These are phyloP conservation scores for Aurelia sp. DNA, from an alignment of 30 jellyfish, hydroid and myxozoan species.

Conservation along the genomic window DNA sequence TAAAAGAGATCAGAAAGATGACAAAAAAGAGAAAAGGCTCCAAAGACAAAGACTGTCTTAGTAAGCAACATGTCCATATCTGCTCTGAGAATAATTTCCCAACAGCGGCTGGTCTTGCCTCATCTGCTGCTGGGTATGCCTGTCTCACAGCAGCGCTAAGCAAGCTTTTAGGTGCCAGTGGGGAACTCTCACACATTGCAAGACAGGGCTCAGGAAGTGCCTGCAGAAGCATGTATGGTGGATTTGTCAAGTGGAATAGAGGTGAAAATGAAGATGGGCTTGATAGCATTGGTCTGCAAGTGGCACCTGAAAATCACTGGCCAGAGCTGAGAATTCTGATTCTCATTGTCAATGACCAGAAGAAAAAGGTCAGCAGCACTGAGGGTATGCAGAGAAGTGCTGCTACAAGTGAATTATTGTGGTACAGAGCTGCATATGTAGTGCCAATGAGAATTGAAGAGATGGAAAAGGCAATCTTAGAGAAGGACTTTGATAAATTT, in stretches of 20 bases:
- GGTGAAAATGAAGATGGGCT: conserved; percentile 86
- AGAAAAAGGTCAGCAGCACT: conserved; percentile 78
- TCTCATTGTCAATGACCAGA: conserved; percentile 73
- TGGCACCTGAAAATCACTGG: conserved; percentile 90
- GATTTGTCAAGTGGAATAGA: conserved; percentile 95
- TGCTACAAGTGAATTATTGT: conserved; percentile 74
- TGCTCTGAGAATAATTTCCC: conserved; percentile 93
- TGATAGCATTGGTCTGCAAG: conserved; percentile 90
- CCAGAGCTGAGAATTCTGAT: conserved; percentile 74
- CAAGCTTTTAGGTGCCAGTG: conserved; percentile 40
- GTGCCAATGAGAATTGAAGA: conserved; percentile 77
- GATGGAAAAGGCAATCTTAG: conserved; percentile 78
- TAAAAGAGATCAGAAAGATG: conserved; percentile 62
- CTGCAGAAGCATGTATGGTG: conserved; percentile 96
- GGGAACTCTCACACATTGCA: conserved; percentile 71
- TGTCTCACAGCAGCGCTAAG: conserved; percentile 71
- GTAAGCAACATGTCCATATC: conserved; percentile 55
- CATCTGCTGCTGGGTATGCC: conserved; percentile 99
- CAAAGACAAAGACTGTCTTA: conserved; percentile 34
- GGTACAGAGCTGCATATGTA: conserved; percentile 78
- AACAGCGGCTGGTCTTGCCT: conserved; percentile 99
- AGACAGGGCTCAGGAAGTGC: conserved; percentile 99
- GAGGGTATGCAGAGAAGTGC: conserved; percentile 92
- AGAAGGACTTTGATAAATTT: conserved; percentile 73
- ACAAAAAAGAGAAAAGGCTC: conserved; percentile 59